Evolutionary conservation across 2,888 invertebrate genomes (phyloP), one percentile per base, ranked within the genome.

Genomic region (Melinaea marsaeus): DNA sequence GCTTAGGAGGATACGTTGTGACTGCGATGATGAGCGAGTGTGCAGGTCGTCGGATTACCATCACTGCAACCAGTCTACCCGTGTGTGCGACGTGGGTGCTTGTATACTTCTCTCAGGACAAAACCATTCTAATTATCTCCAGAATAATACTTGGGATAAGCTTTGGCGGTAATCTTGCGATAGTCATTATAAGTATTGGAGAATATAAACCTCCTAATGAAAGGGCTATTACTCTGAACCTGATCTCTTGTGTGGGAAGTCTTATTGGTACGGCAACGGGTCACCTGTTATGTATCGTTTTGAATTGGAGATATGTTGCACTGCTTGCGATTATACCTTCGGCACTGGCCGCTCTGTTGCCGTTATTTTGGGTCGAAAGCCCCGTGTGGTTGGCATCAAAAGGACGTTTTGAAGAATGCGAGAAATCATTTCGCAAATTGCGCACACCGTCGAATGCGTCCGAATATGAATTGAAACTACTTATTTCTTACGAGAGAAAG

Each of bases 331-430:
- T 65, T 1, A 62, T 66, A n/a, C 68, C 68, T 4, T 35, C 71
- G 13, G 34, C 51, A 13, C 35, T 67, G 7, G 57, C 68, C 7
- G 63, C 61, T 48, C 34, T 67, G 7, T 7, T 64, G 3, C 68
- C 67, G 3, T 45, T 63, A 2, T 69, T 70, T 59, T 71, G 68
- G 70, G 66, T 66, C 0, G 71, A 71, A 46, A 70, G 70, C 45
- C 69, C 71, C 4, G 59, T 60, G 3, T 71, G 71, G 71, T 46
- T 71, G 34, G 70, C 70, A 2, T 56, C 67, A 1, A 60, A 69
- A 46, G 69, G 69, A 33, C 37, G 57, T 32, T 69, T 64, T 46
- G 63, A 66, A 9, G 66, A 69, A 42, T 69, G 71, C 46, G 60
- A 59, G 32, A 6, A 6, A 11, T 57, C 66, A 32, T 70, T 69